Evolutionary conservation across 2,797 vertebrate species (phyloP), one percentile per base, ranked within the genome.

Genomic region (Astyanax mexicanus): DNA sequence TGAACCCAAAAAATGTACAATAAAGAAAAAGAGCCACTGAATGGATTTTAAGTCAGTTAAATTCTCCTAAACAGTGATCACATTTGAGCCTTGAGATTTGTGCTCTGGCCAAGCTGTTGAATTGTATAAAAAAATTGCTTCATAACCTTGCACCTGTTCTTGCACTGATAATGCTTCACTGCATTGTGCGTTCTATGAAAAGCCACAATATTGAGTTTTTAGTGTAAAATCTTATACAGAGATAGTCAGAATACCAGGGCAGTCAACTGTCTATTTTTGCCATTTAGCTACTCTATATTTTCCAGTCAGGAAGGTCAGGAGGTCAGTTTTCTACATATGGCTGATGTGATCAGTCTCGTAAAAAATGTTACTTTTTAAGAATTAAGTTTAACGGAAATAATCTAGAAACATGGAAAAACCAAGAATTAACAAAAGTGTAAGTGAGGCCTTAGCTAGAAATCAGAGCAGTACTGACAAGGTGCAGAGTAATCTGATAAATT

Each of bases 51-150:
- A n/a, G n/a, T 35, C 29, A 32, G 15, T 32, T 35, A 17, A 58
- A 58, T 58, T 58, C 32, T 5, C 17, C 54, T 6, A 57, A 27
- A 55, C 52, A 55, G 13, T 13, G 13, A 17, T 7, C 2, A 15
- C 27, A 17, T 32, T 29, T 25, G 10, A 51, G 21, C 49, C 9
- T 51, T 51, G 8, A 23, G 49, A 21, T 8, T 57, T 49, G 51
- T 35, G 72, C 69, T 83, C 77, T 75, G 74, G 78, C 77, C 81
- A 66, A 32, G 68, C 57, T 57, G 61, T 54, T 70, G 81, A 81
- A 83, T 74, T 44, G 55, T 69, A 72, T 78, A 78, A 65, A 29
- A n/a, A 76, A 66, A 81, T 76, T 47, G 55, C 52, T 75, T 44
- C 21, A 61, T 13, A 71, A 68, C 82, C 79, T 68, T 42, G 62